Percentiles rank a stretch among this genome's conserved stretches.
Conservation (phyloP, 2,797 vertebrate species). For the Sparidentex hasta region DNA sequence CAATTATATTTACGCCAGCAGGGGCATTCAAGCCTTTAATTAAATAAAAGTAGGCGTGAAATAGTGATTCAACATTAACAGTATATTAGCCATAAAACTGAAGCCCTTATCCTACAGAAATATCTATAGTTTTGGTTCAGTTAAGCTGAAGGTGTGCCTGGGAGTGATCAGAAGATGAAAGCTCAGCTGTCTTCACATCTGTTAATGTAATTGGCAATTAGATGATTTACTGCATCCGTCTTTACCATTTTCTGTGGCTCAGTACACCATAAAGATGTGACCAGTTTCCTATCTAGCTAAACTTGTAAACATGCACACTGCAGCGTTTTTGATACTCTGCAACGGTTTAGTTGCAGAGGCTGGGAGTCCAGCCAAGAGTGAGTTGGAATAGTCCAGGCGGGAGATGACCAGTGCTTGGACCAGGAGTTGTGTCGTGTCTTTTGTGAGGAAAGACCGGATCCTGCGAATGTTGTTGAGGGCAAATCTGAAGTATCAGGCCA, state of each 20-base stretch:
- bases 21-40: not conserved
- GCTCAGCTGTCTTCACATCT: constrained; percentile 6
- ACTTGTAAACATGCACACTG: not conserved
- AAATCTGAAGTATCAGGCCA: too few species aligned
- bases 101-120: not conserved
- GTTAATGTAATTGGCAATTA: not conserved
- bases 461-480: too few species aligned
- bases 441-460: too few species aligned
- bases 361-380: too few species aligned
- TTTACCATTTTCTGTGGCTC: not conserved
- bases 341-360: too few species aligned
- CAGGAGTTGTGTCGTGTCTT: too few species aligned
- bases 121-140: not conserved
- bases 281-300: not conserved
- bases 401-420: too few species aligned
- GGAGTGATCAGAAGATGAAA: not conserved
- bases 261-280: not conserved
- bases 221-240: not conserved
- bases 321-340: too few species aligned
- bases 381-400: too few species aligned
- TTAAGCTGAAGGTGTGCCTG: not conserved
- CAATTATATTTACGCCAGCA: not conserved
- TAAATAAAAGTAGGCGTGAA: constrained; percentile 10
- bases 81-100: not conserved
- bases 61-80: constrained; percentile 10